Evolutionary conservation across 2,113 vertebrate species (phyloP), one percentile per base, ranked within the genome.

Genomic region (Mustela nigripes): DNA sequence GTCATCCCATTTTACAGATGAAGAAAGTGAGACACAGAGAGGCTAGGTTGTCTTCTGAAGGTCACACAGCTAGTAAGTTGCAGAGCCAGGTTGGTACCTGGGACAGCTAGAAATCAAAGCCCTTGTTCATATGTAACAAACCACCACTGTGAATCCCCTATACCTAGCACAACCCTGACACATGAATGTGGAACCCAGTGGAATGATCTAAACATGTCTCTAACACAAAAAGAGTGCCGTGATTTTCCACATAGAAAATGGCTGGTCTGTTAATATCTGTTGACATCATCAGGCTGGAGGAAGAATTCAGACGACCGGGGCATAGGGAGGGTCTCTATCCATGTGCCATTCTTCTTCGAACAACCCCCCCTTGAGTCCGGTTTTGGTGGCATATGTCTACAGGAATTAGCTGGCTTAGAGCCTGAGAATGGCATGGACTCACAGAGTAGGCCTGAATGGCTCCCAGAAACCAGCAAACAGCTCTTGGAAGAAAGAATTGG

Each of bases 361-460:
- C 79, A 91, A 18, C 45, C 81, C 87, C 87, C 87, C 89, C 42
- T 92, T 53, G 80, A 94, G 84, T 79, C 36, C 84, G 94, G 45
- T 53, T 45, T 39, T 31, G 60, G 31, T 78, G 39, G n/a, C 53
- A 96, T 10, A 7, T 11, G n/a, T 24, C 50, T 67, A 31, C 74
- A 48, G 1, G 26, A 71, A 39, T 45, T 31, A 78, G 78, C 83
- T 84, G 65, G 58, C 36, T 50, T 14, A 0, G 1, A 71, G 73
- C 65, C 79, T 6, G 39, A 79, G 78, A 60, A n/a, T 15, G 39
- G n/a, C 12, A 22, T 24, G 15, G 31, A 21, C 92, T 92, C 73
- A 39, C 31, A 31, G 45, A 26, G 11, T 21, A 79, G 74, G 39
- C 33, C 45, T 39, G n/a, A 50, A 31, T 0, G 0, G 24, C 39